Evolutionary conservation across 2,113 vertebrate genomes (phyloP).

Genomic region (Echinops telfairi): DNA sequence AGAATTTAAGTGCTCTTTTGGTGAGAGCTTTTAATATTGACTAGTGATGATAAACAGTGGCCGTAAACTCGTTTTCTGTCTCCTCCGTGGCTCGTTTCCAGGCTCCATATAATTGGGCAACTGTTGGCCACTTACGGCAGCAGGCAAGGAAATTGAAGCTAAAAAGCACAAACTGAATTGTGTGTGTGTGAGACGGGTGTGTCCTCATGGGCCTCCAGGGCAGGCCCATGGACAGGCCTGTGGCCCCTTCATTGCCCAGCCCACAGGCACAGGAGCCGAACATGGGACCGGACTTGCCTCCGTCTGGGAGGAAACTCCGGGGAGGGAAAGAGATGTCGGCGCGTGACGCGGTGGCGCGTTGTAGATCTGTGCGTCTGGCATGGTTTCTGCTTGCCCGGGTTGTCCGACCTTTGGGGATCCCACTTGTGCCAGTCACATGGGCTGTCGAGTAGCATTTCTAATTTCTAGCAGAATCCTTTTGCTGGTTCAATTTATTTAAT

Average conservation of each 20-base stretch:
- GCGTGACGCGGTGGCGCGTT: neutral
- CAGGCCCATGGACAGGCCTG: neutral
- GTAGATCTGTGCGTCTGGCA: neutral
- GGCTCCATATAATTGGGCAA: conserved; percentile 25
- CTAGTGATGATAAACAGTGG: neutral
- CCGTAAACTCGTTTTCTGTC: conserved; percentile 32
- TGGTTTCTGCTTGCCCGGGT: neutral
- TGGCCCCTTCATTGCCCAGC: neutral
- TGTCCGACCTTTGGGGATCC: neutral
- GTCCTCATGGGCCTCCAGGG: neutral
- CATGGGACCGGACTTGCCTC: neutral
- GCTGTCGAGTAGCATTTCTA: neutral
- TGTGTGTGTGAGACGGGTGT: neutral
- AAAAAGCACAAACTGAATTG: conserved; percentile 22
- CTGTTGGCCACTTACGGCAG: conserved; percentile 2
- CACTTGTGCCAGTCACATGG: neutral
- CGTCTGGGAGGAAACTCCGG: neutral
- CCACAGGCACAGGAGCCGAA: neutral
- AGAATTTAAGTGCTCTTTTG: conserved; percentile 24
- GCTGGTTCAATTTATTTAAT: neutral
- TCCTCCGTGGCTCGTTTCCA: conserved; percentile 39
- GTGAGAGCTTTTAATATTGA: conserved; percentile 30
- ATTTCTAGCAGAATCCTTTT: neutral
- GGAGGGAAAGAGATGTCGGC: neutral
- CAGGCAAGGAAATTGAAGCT: neutral